Base-by-base conservation (phyloP, 2,797 vertebrate genomes). In the Centroberyx gerrardi region DNA sequence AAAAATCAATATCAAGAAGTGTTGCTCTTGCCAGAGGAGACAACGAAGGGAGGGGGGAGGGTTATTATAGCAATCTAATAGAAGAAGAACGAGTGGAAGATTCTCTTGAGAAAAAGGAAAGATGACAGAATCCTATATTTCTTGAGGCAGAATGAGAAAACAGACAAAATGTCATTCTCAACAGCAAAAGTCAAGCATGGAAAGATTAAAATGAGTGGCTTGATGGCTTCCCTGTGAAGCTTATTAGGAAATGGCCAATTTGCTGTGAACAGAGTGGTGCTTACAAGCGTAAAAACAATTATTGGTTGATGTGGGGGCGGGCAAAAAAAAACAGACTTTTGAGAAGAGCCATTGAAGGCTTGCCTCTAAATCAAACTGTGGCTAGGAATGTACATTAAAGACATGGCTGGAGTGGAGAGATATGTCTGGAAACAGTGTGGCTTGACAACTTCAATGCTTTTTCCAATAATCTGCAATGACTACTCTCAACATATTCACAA, bases 381-480 rank as follows among this genome's bases (percentile, higher is more conserved):
- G 54, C 63, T 31, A 44, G 38, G 38, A 68, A 68, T 62, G 62
- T 76, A 49, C 72, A 60, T 72, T 75, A 69, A 74, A 76, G 31
- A 73, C 81, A 49, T 7, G 17, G 72, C 83, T 83, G 76, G 73
- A 55, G 74, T 73, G 61, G 70, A 66, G 69, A 87, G 88, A 92
- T 88, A 90, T 67, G 82, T 78, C 46, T 68, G 52, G 22, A 83
- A 68, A 22, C 71, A 49, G 28, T 74, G 15, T 62, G 61, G 52
- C 79, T 74, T 79, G 75, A 90, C 75, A 77, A 79, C 76, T 60
- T 76, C 68, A 59, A 36, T 44, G 75, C 80, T 72, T 83, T 65
- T 42, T 68, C 38, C 81, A 69, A 55, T 90, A 87, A 91, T 90
- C 77, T 70, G 22, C 76, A 69, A 42, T 44, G 76, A 67, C 76